Evolutionary conservation across 2,113 vertebrate genomes (phyloP).

Genomic region (Fregetta grallaria): DNA sequence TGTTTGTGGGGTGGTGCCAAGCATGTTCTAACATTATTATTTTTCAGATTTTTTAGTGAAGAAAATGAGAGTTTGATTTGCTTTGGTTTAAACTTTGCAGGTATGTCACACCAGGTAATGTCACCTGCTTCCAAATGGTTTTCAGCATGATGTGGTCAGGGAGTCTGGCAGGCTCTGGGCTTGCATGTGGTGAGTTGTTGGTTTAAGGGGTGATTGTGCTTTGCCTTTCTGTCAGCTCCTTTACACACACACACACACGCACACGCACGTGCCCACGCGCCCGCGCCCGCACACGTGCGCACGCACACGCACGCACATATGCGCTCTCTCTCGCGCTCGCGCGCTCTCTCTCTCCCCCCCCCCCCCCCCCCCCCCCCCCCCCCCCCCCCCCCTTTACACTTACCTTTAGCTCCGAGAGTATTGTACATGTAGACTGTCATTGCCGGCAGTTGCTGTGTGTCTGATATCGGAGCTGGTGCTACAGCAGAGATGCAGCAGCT

Average conservation of each 20-base stretch:
- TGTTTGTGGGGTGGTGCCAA: background rate
- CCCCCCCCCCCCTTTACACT: background rate
- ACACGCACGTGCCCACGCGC: no score
- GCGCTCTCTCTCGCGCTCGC: no score
- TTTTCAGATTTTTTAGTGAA: background rate
- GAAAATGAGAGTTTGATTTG: background rate
- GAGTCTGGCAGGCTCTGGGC: background rate
- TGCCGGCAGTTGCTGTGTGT: accelerated
- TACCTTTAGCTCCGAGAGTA: background rate
- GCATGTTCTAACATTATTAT: background rate
- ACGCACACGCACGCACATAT: no score
- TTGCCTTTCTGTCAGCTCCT: background rate
- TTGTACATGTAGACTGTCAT: accelerated
- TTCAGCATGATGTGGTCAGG: background rate
- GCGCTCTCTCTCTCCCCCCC: no score
- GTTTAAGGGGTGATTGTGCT: background rate
- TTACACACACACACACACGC: background rate
- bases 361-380: no score
- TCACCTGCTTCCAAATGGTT: background rate
- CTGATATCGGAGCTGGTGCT: background rate
- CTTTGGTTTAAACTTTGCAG: background rate
- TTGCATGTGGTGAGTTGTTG: background rate
- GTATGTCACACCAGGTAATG: background rate
- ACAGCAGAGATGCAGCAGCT: background rate
- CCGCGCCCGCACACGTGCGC: no score